These are phyloP conservation scores for Aporophyla nigra DNA, from an alignment of 2,888 invertebrate genomes.

Conservation along the genomic window DNA sequence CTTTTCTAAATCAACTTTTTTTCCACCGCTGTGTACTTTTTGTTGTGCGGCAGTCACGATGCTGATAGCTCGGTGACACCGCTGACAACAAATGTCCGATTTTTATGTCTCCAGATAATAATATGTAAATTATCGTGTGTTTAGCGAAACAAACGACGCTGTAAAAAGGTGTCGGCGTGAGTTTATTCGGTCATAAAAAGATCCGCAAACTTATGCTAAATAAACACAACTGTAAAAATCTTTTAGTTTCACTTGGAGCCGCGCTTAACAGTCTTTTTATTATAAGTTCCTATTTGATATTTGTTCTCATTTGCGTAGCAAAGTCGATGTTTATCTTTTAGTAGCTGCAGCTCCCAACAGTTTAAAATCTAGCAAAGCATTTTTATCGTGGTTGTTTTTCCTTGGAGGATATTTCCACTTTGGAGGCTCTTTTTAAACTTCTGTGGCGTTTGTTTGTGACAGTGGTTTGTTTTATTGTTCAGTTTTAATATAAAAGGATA, in stretches of 20 bases:
- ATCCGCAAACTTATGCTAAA: constrained; percentile 68
- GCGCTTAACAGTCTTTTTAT: constrained; percentile 51
- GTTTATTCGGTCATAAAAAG: constrained; percentile 70
- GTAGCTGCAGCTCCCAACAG: constrained; percentile 47
- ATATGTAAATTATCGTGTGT: constrained; percentile 76
- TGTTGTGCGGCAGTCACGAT: constrained; percentile 66
- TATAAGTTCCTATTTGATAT: constrained; percentile 60
- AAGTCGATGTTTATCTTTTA: constrained; percentile 54
- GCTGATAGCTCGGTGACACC: constrained; percentile 74
- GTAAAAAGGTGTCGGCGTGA: constrained; percentile 71
- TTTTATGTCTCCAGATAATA: constrained; percentile 76
- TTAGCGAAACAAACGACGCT: constrained; percentile 76
- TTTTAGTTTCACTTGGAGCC: constrained; percentile 66
- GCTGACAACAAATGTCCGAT: constrained; percentile 67
- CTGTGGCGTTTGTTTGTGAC: constrained; percentile 64
- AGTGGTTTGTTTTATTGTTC: constrained; percentile 67
- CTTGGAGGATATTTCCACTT: constrained; percentile 39
- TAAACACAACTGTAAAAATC: constrained; percentile 65
- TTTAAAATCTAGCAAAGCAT: constrained; percentile 43
- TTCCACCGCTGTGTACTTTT: constrained; percentile 58
- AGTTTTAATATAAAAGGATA: constrained; percentile 71
- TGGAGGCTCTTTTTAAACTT: constrained; percentile 49
- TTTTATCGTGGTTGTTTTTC: constrained; percentile 32
- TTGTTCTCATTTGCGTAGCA: constrained; percentile 45
- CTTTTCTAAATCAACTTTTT: constrained; percentile 78